Evolutionary conservation across 2,797 vertebrate species (phyloP), one percentile per base, ranked within the genome.

Genomic region (Cuculus canorus): DNA sequence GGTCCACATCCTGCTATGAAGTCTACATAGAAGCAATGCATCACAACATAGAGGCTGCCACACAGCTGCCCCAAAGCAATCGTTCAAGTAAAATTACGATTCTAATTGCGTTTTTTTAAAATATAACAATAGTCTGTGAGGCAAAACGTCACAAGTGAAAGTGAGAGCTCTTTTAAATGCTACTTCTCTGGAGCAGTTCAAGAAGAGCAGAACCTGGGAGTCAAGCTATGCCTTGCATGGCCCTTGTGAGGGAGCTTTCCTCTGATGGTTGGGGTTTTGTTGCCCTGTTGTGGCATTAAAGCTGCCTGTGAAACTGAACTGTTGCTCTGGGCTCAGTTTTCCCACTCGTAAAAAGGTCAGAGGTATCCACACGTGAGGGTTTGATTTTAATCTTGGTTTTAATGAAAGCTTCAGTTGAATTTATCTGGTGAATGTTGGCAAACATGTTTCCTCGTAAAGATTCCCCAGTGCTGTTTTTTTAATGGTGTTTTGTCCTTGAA

Each of bases 221-320:
- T 57, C 0, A 0, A 66, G 47, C 22, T 11, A 0, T 33, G 25
- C 54, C 32, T 82, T 43, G 11, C 33, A 5, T 4, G 61, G 30
- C 39, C 10, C 2, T 78, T 37, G 53, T 16, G 28, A 25, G 23
- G 27, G 12, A 41, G 22, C 54, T 71, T 78, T 61, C 25, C 9
- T 35, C 41, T 32, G 23, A 50, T 43, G 23, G 13, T 45, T 75
- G 35, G 21, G 30, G 28, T 0, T 3, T 3, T 18, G 70, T 69
- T 63, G 9, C 24, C 13, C 7, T 23, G 0, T 47, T 73, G 10
- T 60, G 41, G 73, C 70, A 39, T 32, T 70, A 35, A 32, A 16
- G 13, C 30, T 35, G 33, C 24, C 18, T 78, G 12, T 27, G 41
- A 86, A 60, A 65, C 5, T 13, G 52, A 45, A 17, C 52, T 86